These are phyloP conservation scores for Anticlea derivata DNA, from an alignment of 2,888 invertebrate species.

Conservation along the genomic window DNA sequence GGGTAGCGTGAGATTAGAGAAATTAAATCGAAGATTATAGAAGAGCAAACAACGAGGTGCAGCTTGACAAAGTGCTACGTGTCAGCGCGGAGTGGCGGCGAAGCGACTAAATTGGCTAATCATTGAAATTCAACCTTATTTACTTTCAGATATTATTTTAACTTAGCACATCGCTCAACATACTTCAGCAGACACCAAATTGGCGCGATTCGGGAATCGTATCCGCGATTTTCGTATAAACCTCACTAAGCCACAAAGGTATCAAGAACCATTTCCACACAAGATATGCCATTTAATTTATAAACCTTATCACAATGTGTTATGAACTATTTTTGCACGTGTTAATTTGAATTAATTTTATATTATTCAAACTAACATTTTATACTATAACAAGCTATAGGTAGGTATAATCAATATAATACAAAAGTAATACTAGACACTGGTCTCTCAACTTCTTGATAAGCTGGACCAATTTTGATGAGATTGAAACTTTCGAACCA, in stretches of 20 bases:
- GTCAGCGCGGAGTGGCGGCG: too few species aligned
- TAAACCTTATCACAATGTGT: conserved; percentile 57
- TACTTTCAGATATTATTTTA: too few species aligned
- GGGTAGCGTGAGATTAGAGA: background rate
- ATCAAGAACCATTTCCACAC: conserved; percentile 28
- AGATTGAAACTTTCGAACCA: background rate
- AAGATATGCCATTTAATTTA: conserved; percentile 52
- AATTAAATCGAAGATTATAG: too few species aligned
- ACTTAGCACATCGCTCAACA: background rate
- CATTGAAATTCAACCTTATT: too few species aligned
- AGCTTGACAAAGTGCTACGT: too few species aligned
- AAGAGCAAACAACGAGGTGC: too few species aligned
- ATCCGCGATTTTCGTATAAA: conserved; percentile 3
- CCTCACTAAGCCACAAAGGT: conserved; percentile 32
- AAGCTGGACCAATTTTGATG: background rate
- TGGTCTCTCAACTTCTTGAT: background rate
- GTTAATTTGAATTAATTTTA: conserved; percentile 24
- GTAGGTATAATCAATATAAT: background rate
- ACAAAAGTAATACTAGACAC: conserved; percentile 11
- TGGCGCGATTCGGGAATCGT: conserved; percentile 8
- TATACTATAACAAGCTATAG: conserved; percentile 11
- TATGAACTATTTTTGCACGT: conserved; percentile 44
- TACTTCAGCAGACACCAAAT: background rate
- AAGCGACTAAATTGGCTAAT: too few species aligned
- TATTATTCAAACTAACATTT: conserved; percentile 13